Evolutionary conservation across 1,140 invertebrate genomes (phyloP), one percentile per base, ranked within the genome.

Genomic region (Bombus sylvicola): DNA sequence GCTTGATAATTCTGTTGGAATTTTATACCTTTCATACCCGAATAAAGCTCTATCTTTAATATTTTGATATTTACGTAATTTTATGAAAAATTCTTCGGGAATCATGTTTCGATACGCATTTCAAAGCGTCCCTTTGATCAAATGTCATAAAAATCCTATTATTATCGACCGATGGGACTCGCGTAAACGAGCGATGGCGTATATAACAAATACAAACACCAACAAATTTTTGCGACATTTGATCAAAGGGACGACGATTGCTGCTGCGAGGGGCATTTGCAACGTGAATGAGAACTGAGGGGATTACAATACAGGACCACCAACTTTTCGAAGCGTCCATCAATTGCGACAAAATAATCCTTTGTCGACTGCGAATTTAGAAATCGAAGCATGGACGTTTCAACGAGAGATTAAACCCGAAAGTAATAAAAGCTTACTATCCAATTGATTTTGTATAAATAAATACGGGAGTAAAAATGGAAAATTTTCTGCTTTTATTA

Each of bases 171-270:
- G 47, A 28, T 31, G 22, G 13, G 66, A 71, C 43, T 18, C 39
- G 66, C 37, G 39, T 57, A n/a, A 68, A 57, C 47, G 59, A 25
- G 1, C 41, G 0, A 4, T 4, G n/a, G 22, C 2, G n/a, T 34
- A 34, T 37, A n/a, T 47, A 80, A 80, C 83, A 80, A 85, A 80
- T 85, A 71, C 53, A 31, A 18, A 12, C 22, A 4, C n/a, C 22
- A 73, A 72, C 68, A 81, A 62, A 85, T 80, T 85, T 81, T 73
- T 47, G 68, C 57, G 83, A 80, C 71, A 79, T 85, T 47, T 41
- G 66, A 81, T 85, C 83, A 85, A 85, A 85, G 83, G 66, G 53
- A 69, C 41, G 18, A 37, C 47, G 53, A 41, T 37, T n/a, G n/a
- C 6, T 8, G 39, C 12, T 18, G 31, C 47, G 76, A 68, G 68